A percentile compares a stretch with the other conserved stretches of the same genome.
These are phyloP conservation scores for Perizoma affinitatum DNA, from an alignment of 2,888 invertebrate genomes.

Conservation along the genomic window DNA sequence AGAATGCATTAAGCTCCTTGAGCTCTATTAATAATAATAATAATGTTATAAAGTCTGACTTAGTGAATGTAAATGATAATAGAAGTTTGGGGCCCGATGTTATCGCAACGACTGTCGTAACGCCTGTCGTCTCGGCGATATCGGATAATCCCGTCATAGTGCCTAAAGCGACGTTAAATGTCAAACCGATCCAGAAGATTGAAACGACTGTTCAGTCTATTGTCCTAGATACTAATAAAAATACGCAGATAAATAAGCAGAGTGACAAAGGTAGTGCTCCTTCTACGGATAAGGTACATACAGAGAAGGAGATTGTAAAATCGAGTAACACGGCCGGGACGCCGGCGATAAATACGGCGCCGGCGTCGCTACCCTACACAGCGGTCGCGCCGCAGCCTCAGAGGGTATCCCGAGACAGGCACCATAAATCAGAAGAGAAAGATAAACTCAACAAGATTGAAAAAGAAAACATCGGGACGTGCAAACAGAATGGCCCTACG, in stretches of 20 bases:
- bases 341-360: slow-evolving; percentile 10
- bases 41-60: slow-evolving; percentile 76
- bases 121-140: slow-evolving; percentile 89
- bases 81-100: slow-evolving; percentile 69
- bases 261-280: slow-evolving; percentile 45
- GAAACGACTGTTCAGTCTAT: slow-evolving; percentile 62
- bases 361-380: slow-evolving; percentile 23
- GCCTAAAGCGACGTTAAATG: slow-evolving; percentile 78
- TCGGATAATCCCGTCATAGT: slow-evolving; percentile 87
- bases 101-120: slow-evolving; percentile 70
- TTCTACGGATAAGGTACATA: slow-evolving; percentile 60
- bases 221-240: slow-evolving; percentile 71
- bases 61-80: slow-evolving; percentile 72
- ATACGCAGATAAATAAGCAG: slow-evolving; percentile 58
- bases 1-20: slow-evolving; percentile 71
- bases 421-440: slow-evolving; percentile 40
- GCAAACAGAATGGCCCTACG: slow-evolving; percentile 40
- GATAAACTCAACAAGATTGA: slow-evolving; percentile 37
- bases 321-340: neutral
- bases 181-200: slow-evolving; percentile 71
- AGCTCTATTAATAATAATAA: slow-evolving; percentile 75
- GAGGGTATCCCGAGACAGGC: slow-evolving; percentile 31
- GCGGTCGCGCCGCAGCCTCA: slow-evolving; percentile 32
- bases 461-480: slow-evolving; percentile 26
- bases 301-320: slow-evolving; percentile 44